Conservation (phyloP, 2,797 vertebrate genomes). For the Cyclura pinguis region DNA sequence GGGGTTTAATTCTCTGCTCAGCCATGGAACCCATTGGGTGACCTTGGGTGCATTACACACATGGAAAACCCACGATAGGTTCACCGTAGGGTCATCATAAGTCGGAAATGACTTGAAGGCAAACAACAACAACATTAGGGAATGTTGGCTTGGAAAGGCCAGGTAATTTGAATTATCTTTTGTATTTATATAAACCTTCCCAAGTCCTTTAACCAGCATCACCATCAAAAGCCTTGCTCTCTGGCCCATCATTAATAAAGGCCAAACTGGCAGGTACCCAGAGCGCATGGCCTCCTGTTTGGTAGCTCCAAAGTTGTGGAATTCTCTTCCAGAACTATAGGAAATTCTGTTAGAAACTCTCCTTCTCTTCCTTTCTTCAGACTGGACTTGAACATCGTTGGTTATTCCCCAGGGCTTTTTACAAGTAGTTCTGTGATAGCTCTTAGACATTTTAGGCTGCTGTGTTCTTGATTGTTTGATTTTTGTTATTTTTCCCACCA, state of each 20-base stretch:
- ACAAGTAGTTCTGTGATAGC: background rate
- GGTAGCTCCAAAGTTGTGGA: background rate
- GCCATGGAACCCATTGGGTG: no score
- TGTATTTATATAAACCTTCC: background rate
- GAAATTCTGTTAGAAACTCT: background rate
- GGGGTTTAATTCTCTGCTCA: no score
- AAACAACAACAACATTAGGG: background rate
- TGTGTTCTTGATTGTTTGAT: background rate
- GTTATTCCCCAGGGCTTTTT: background rate
- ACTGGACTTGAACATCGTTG: background rate
- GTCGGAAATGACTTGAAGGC: no score
- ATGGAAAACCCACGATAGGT: no score
- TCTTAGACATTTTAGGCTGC: background rate
- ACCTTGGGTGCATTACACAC: no score
- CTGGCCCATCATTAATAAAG: background rate
- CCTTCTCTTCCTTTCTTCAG: background rate
- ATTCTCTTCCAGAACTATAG: background rate
- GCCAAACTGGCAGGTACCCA: background rate
- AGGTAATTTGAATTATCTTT: background rate
- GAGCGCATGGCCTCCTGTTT: background rate
- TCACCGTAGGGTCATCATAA: no score
- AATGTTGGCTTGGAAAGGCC: background rate
- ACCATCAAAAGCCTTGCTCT: background rate
- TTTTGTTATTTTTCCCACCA: background rate
- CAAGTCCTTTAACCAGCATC: background rate